Conservation (phyloP, 2,797 vertebrate species). For the Zalophus californianus region DNA sequence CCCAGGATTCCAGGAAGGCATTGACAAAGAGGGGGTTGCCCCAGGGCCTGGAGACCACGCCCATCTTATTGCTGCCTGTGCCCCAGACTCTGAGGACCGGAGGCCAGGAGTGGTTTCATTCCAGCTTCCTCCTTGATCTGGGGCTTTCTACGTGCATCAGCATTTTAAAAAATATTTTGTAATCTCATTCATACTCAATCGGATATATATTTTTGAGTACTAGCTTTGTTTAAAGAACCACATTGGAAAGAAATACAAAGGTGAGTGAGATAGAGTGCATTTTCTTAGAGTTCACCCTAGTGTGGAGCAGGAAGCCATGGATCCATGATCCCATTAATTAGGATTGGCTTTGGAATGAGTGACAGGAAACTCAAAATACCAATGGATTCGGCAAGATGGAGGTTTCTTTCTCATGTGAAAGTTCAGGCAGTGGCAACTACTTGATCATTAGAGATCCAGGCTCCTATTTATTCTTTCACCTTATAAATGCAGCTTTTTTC, state of each 20-base stretch:
- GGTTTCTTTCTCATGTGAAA: neutral
- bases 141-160: neutral
- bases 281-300: neutral
- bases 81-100: neutral
- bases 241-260: neutral
- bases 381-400: neutral
- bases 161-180: conserved; percentile 8
- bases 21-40: neutral
- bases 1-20: neutral
- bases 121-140: neutral
- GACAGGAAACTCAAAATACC: neutral
- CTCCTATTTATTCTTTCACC: neutral
- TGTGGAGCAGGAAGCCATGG: neutral
- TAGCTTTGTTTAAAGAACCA: neutral
- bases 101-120: neutral
- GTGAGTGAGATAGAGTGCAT: neutral
- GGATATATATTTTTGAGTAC: neutral
- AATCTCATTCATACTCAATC: neutral
- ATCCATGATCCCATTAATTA: neutral
- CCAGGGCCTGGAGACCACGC: neutral
- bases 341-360: neutral
- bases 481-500: neutral
- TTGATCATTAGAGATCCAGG: neutral
- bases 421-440: neutral
- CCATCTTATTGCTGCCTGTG: neutral